These are phyloP conservation scores for Spilosoma lubricipeda DNA, from an alignment of 2,888 invertebrate genomes.

Conservation along the genomic window DNA sequence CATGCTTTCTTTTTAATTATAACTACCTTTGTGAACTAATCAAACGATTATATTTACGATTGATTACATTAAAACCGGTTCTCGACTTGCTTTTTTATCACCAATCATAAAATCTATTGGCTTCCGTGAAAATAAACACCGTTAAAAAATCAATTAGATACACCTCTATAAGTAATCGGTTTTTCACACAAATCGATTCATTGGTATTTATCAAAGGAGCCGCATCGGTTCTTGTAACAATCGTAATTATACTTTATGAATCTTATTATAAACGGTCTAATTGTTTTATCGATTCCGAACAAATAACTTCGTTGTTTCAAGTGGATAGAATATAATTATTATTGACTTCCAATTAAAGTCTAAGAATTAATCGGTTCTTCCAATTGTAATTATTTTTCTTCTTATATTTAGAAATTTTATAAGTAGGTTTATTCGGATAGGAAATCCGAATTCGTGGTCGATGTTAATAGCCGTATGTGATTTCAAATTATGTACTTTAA, in stretches of 20 bases:
- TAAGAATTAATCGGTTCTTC: too few relatives aligned
- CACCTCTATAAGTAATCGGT: conserved; percentile 26
- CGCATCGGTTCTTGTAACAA: conserved; percentile 59
- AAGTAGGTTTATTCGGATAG: too few relatives aligned
- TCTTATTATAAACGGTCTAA: conserved; percentile 60
- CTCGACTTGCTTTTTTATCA: not conserved
- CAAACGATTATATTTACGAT: not conserved
- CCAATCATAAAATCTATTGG: conserved; percentile 8
- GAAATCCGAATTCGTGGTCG: too few relatives aligned
- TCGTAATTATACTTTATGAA: conserved; percentile 66
- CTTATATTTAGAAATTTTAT: too few relatives aligned
- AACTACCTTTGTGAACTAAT: not conserved
- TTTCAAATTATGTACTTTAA: too few relatives aligned
- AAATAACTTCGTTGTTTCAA: not conserved
- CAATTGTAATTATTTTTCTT: too few relatives aligned
- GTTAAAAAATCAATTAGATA: conserved; percentile 31
- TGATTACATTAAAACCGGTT: not conserved
- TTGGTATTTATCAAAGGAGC: conserved; percentile 68
- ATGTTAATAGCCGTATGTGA: too few relatives aligned
- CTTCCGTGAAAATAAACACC: conserved; percentile 13
- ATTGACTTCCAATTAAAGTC: too few relatives aligned
- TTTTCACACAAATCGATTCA: conserved; percentile 51
- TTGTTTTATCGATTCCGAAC: conserved; percentile 40
- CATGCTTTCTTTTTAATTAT: not conserved
- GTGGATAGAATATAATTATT: not conserved